Conservation (phyloP, 92 coral and sea anemone species). For the Porites rus region DNA sequence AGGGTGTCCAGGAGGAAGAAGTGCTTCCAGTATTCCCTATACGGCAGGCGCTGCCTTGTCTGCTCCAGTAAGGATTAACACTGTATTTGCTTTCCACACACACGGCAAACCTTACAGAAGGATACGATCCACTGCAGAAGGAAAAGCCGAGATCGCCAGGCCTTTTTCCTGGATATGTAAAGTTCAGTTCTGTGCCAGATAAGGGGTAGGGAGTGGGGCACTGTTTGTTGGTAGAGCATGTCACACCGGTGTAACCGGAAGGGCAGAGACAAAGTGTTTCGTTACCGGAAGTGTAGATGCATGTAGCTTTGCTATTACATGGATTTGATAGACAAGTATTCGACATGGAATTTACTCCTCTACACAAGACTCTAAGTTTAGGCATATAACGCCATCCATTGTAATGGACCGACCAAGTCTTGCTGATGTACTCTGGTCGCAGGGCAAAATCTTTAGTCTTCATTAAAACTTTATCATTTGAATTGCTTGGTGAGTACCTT, state of each 20-base stretch:
- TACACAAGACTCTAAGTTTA: slow-evolving; percentile 52
- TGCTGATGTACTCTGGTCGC: slow-evolving; percentile 80
- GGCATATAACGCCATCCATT: slow-evolving; percentile 53
- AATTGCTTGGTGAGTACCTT: neutral
- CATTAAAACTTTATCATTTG: slow-evolving; percentile 11
- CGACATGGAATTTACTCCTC: slow-evolving; percentile 64
- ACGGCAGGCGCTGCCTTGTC: slow-evolving; percentile 49
- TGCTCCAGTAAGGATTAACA: slow-evolving; percentile 24
- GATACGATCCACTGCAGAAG: slow-evolving; percentile 61
- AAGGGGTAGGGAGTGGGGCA: slow-evolving; percentile 42
- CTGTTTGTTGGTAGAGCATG: slow-evolving; percentile 46
- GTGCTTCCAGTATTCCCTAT: neutral
- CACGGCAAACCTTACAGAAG: slow-evolving; percentile 49
- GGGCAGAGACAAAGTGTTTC: slow-evolving; percentile 79
- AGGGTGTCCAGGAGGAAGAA: neutral
- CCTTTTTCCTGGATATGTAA: too few relatives aligned
- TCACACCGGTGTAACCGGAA: slow-evolving; percentile 54
- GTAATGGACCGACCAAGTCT: slow-evolving; percentile 54
- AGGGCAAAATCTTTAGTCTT: slow-evolving; percentile 64
- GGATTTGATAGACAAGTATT: slow-evolving; percentile 61
- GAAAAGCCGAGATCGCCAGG: slow-evolving; percentile 67
- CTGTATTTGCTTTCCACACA: slow-evolving; percentile 41
- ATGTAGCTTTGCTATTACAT: slow-evolving; percentile 57
- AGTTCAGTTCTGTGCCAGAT: slow-evolving; percentile 17
- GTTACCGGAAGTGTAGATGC: slow-evolving; percentile 74